Conservation (phyloP, 2,888 invertebrate species). For the Luperina nickerlii region DNA sequence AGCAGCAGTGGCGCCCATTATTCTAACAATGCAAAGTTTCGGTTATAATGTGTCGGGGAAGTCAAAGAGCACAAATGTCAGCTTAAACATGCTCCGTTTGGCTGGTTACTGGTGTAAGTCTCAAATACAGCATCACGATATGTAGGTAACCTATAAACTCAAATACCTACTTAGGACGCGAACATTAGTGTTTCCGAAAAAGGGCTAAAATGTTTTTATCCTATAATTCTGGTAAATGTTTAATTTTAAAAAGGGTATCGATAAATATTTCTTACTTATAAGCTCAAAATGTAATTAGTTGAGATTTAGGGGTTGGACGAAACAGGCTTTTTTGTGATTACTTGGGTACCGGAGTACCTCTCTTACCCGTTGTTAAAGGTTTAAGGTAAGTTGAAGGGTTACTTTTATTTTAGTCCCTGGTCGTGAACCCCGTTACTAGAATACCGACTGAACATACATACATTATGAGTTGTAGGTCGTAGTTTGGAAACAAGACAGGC, state of each 20-base stretch:
- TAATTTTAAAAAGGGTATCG: slow-evolving; percentile 37
- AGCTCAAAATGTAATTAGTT: slow-evolving; percentile 44
- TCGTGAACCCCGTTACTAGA: neutral
- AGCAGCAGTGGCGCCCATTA: slow-evolving; percentile 35
- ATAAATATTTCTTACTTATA: slow-evolving; percentile 47
- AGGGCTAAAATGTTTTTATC: slow-evolving; percentile 4
- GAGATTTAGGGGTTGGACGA: slow-evolving; percentile 17
- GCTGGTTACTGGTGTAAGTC: neutral
- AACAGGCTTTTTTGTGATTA: slow-evolving; percentile 39
- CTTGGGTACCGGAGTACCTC: neutral
- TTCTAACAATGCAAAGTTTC: slow-evolving; percentile 40
- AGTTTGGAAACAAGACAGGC: neutral
- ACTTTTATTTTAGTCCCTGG: slow-evolving; percentile 12
- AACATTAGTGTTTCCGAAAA: slow-evolving; percentile 15
- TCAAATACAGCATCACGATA: slow-evolving; percentile 17
- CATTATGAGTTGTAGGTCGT: neutral
- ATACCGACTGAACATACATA: neutral
- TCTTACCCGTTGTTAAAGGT: slow-evolving; percentile 6
- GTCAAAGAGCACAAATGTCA: slow-evolving; percentile 21
- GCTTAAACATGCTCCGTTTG: slow-evolving; percentile 26
- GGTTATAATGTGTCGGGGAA: slow-evolving; percentile 30
- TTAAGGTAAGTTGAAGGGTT: neutral
- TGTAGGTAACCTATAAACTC: neutral
- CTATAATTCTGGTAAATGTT: slow-evolving; percentile 17
- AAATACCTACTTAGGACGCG: neutral